phyloP scores from a whole-genome alignment of 2,888 invertebrate genomes.

The Catocala sponsa region DNA sequence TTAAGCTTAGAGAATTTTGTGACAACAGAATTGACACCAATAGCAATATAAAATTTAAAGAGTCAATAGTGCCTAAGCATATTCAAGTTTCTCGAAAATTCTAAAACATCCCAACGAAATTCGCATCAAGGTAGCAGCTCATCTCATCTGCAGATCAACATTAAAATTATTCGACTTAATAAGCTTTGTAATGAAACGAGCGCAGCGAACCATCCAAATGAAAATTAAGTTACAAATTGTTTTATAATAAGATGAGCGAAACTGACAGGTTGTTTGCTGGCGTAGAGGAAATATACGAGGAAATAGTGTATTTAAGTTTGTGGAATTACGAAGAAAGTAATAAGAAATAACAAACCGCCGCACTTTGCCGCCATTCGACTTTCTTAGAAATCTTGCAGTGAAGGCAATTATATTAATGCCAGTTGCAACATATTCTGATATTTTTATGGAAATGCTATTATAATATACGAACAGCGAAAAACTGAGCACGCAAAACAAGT shows the following conservation, averaged over 20 bases:
- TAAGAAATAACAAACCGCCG: no score
- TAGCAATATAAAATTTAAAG: background rate
- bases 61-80: background rate
- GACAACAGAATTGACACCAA: no score
- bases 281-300: background rate
- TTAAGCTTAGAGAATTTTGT: no score
- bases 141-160: conserved; percentile 5
- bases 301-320: background rate
- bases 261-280: no score
- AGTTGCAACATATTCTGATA: no score
- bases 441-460: no score
- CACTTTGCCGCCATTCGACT: no score
- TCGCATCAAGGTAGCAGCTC: background rate
- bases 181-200: conserved; percentile 9
- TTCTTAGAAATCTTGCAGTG: no score
- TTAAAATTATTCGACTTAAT: conserved; percentile 10
- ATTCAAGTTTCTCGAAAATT: conserved; percentile 4
- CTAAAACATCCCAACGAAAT: background rate
- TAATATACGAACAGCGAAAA: no score
- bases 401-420: no score
- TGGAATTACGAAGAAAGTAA: background rate
- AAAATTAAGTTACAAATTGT: conserved; percentile 14
- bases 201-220: conserved; percentile 6
- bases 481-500: no score
- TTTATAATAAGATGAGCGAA: background rate